Conservation (phyloP, 2,888 invertebrate genomes). For the Hydropsyche betteni region DNA sequence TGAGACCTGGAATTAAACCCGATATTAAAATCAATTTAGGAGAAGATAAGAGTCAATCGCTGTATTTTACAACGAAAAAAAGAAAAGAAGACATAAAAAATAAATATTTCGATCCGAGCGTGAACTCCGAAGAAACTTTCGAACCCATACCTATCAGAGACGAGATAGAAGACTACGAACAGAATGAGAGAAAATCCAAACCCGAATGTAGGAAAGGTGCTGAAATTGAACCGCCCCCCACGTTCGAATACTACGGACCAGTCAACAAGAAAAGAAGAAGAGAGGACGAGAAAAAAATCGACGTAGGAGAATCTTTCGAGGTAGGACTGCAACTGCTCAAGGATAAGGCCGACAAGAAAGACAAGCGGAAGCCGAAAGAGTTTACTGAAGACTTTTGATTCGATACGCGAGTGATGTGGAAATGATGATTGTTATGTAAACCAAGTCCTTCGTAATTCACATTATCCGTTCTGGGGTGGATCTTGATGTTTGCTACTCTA, state of each 20-base stretch:
- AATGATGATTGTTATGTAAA: too few species aligned
- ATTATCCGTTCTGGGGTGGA: background rate
- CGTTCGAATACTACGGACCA: constrained; percentile 72
- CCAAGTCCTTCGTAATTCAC: background rate
- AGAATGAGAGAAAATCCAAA: constrained; percentile 32
- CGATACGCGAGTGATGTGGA: constrained; percentile 52
- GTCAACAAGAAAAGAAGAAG: constrained; percentile 52
- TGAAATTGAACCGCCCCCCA: constrained; percentile 74
- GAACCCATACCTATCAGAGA: constrained; percentile 42
- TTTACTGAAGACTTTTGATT: constrained; percentile 63
- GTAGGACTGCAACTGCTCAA: constrained; percentile 63
- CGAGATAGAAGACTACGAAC: constrained; percentile 46
- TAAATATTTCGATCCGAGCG: constrained; percentile 48
- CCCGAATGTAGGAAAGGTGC: constrained; percentile 55
- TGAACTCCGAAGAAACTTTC: constrained; percentile 39
- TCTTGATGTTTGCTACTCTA: background rate
- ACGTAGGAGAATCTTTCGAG: constrained; percentile 61
- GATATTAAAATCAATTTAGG: background rate
- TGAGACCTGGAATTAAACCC: constrained; percentile 55
- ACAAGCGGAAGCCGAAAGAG: constrained; percentile 57
- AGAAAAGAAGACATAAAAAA: constrained; percentile 51
- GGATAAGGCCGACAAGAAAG: constrained; percentile 54
- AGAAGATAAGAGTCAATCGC: constrained; percentile 53
- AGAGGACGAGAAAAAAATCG: constrained; percentile 52
- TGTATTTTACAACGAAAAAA: constrained; percentile 56